Conservation (phyloP, 2,888 invertebrate genomes). For the Scaeva pyrastri region DNA sequence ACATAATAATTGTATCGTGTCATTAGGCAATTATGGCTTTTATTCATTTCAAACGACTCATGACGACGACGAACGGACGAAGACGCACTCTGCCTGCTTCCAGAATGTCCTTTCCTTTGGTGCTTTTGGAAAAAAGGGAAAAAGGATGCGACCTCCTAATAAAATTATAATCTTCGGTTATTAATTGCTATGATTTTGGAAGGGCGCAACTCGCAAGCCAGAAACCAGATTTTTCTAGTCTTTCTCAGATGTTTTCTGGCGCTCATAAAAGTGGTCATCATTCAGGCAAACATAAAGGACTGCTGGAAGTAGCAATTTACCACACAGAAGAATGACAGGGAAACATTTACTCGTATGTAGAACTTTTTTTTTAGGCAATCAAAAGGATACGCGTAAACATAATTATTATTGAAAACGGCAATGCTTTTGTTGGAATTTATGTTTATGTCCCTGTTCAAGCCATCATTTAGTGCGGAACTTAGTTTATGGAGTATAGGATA, state of each 20-base stretch:
- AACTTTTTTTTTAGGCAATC: conserved; percentile 14
- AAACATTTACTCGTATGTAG: neutral
- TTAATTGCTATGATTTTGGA: conserved; percentile 74
- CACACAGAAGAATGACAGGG: neutral
- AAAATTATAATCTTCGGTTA: conserved; percentile 76
- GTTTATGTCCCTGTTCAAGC: conserved; percentile 4
- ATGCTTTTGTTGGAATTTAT: conserved; percentile 7
- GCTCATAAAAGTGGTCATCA: conserved; percentile 6
- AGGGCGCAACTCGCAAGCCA: neutral
- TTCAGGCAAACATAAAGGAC: conserved; percentile 10
- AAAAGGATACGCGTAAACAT: conserved; percentile 40
- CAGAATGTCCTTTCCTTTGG: conserved; percentile 24
- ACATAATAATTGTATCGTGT: conserved; percentile 75
- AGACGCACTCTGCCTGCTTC: neutral
- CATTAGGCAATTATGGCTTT: conserved; percentile 76
- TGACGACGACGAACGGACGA: neutral
- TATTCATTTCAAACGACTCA: conserved; percentile 47
- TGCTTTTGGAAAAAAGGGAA: neutral
- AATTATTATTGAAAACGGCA: conserved; percentile 43
- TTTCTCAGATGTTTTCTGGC: neutral
- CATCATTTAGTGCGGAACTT: conserved; percentile 1
- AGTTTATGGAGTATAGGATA: conserved; percentile 5
- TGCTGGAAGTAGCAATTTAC: conserved; percentile 25
- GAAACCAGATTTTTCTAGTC: conserved; percentile 17
- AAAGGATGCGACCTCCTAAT: conserved; percentile 58